A percentile compares a stretch with the other conserved stretches of the same genome.
These are phyloP conservation scores for Rhinichthys osculus DNA, from an alignment of 2,797 vertebrate species.

Conservation along the genomic window DNA sequence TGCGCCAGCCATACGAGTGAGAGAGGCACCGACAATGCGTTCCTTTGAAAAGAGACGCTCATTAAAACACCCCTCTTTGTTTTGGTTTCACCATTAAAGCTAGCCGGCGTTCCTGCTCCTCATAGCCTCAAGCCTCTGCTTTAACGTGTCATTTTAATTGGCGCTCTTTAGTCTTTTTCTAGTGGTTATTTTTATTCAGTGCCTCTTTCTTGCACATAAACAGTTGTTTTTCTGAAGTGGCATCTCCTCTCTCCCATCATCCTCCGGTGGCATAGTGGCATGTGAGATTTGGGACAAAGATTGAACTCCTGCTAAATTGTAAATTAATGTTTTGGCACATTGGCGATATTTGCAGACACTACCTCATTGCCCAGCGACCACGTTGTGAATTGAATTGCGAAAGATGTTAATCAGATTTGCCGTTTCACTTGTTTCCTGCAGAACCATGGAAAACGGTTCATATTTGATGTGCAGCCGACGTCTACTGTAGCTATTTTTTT, in stretches of 20 bases:
- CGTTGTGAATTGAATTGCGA: conserved; percentile 33
- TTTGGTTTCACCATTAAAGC: conserved; percentile 62
- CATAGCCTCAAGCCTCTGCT: conserved; percentile 52
- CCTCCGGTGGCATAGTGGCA: conserved; percentile 41
- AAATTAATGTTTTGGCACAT: conserved; percentile 57
- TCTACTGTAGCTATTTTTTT: conserved; percentile 46
- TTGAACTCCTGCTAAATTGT: conserved; percentile 47
- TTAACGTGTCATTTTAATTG: conserved; percentile 63
- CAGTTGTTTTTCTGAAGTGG: conserved; percentile 44
- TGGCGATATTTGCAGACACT: conserved; percentile 51
- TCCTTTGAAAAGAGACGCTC: conserved; percentile 57
- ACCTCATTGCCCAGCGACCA: conserved; percentile 27
- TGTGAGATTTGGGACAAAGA: conserved; percentile 39
- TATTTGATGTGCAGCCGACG: conserved; percentile 17
- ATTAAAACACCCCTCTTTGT: conserved; percentile 63
- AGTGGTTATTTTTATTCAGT: conserved; percentile 45
- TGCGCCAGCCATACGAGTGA: conserved; percentile 22
- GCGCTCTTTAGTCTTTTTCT: conserved; percentile 54
- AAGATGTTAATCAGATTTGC: conserved; percentile 55
- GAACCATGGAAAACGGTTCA: conserved; percentile 19
- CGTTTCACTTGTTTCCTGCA: conserved; percentile 52
- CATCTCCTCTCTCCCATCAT: conserved; percentile 44
- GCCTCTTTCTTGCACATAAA: conserved; percentile 50
- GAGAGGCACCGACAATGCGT: conserved; percentile 34
- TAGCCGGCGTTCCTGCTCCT: conserved; percentile 49